A percentile compares a stretch with the other conserved stretches of the same genome.
Conservation (phyloP, 2,888 invertebrate genomes). For the Heliconius hortense region DNA sequence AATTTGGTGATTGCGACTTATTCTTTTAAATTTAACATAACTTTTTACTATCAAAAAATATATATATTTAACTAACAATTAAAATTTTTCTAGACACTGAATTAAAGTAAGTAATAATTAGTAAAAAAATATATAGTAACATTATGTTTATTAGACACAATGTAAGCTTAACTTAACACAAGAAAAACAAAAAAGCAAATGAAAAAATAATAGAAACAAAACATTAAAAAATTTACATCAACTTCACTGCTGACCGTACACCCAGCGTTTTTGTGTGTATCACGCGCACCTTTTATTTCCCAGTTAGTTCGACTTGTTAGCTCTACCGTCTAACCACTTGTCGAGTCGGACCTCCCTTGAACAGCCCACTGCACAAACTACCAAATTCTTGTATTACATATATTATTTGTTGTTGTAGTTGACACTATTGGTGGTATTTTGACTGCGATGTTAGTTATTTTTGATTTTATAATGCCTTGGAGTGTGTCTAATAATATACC, state of each 20-base stretch:
- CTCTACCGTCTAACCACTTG: conserved; percentile 52
- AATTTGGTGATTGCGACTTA: background rate
- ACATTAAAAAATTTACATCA: background rate
- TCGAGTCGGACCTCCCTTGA: conserved; percentile 48
- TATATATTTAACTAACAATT: too few species aligned
- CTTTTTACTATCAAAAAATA: too few species aligned
- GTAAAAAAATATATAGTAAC: too few species aligned
- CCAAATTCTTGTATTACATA: conserved; percentile 25
- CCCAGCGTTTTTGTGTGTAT: conserved; percentile 63
- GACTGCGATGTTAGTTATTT: background rate
- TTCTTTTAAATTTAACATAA: too few species aligned
- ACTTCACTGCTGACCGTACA: conserved; percentile 57
- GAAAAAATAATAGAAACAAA: background rate
- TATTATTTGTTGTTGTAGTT: conserved; percentile 23
- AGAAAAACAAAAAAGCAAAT: background rate
- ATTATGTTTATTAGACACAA: too few species aligned
- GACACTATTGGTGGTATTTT: conserved; percentile 4
- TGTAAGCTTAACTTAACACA: background rate
- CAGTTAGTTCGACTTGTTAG: conserved; percentile 71
- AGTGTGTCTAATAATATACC: background rate
- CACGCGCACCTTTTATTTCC: conserved; percentile 71
- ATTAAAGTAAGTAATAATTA: too few species aligned
- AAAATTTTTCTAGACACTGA: too few species aligned
- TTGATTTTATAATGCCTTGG: background rate
- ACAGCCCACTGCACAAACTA: conserved; percentile 30